Base-by-base conservation (phyloP, 2,113 vertebrate species). In the Falco punctatus region DNA sequence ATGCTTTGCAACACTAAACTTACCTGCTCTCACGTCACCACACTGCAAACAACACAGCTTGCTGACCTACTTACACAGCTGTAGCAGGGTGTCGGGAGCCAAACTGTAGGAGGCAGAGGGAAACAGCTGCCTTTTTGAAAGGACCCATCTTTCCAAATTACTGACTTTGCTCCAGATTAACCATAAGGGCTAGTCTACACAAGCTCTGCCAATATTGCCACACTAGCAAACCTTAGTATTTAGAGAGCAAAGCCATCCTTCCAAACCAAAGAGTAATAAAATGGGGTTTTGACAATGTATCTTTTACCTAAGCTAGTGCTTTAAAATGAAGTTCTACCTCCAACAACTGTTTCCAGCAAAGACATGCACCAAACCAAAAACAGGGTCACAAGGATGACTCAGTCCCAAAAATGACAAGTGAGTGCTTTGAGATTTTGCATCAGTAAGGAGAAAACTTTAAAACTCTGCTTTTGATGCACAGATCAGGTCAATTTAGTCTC, bases 21-120 rank as follows among this genome's bases (percentile, higher is more conserved):
- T 52, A 82, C 85, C 81, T 77, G 75, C 59, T 81, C 86, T n/a
- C 42, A 44, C 11, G 0, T 88, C 92, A 90, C 1, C 0, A 1
- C 5, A 0, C 55, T 42, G 77, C 55, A 30, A 86, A 38, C 2
- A 18, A 6, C 0, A 0, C 70, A 62, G 35, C 2, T 61, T 0
- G 0, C 69, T 87, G 95, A 91, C 70, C 89, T 89, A 78, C 70
- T 94, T 70, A 54, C 20, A 7, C 49, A 61, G 81, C 57, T 48
- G 16, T 3, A 38, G 77, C 70, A 55, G 64, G 69, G 66, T n/a
- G 78, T 7, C 35, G 16, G 89, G 86, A 88, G 46, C 55, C 66
- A 35, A 74, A 52, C 75, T 27, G 69, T 70, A 19, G 62, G 85
- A 93, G 81, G 10, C 52, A 20, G 22, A 74, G 87, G 58, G 66